Evolutionary conservation across 2,797 vertebrate species (phyloP), one percentile per base, ranked within the genome.

Genomic region (Bradypodion ventrale): DNA sequence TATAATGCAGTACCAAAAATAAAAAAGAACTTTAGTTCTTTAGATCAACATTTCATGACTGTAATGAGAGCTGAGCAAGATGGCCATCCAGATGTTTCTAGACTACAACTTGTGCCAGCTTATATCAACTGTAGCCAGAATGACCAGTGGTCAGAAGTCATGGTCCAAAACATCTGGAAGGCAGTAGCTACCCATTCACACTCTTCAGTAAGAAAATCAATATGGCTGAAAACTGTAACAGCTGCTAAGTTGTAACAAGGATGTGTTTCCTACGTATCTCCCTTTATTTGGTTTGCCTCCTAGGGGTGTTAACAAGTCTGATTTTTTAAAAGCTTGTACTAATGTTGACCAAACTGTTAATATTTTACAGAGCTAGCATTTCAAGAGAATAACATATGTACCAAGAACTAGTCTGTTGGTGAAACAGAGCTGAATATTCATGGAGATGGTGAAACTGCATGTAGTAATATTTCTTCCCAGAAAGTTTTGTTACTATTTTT

Each of bases 271-370:
- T 83, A n/a, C n/a, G n/a, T n/a, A 40, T 27, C 9, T 89, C 77
- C 79, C 35, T 32, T 40, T 7, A 75, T 15, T 32, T 79, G 44
- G 75, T 84, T 72, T 85, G 52, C 3, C 25, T 90, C 75, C 73
- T 83, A 7, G 65, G 89, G 74, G 19, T 92, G 89, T 93, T 89
- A 93, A 90, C 63, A 83, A 72, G 81, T 78, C 88, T 87, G 89
- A 77, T 92, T 89, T 78, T 73, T 72, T 82, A 15, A 1, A 60
- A 59, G 78, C 73, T 82, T 86, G 78, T 89, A 83, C 89, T 90
- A 93, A 93, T 95, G 91, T 95, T 96, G 93, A 96, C 92, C 85
- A 93, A 95, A 90, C 86, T 92, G 96, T 97, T 96, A 96, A 97
- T 96, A 90, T 95, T 96, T 96, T 93, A 96, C 94, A 92, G 91